Percentiles rank a stretch among this genome's conserved stretches.
These are phyloP conservation scores for Phaonia tiefii DNA, from an alignment of 2,888 invertebrate species.

Conservation along the genomic window DNA sequence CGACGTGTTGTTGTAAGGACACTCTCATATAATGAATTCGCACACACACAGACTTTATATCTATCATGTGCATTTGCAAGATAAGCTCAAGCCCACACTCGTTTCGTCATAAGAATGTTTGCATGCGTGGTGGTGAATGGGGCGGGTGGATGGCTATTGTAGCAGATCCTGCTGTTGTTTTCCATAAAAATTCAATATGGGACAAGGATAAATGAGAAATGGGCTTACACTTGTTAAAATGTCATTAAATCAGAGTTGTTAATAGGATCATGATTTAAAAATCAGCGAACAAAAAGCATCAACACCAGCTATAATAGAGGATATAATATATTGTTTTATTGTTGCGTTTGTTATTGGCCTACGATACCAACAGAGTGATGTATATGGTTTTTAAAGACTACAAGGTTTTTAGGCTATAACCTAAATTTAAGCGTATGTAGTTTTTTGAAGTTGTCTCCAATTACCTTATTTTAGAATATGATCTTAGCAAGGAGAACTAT, in stretches of 20 bases:
- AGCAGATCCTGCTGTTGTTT: neutral
- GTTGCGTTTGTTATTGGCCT: constrained; percentile 1
- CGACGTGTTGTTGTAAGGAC: constrained; percentile 11
- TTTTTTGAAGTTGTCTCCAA: too few relatives aligned
- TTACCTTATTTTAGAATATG: too few relatives aligned
- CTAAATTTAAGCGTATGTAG: too few relatives aligned
- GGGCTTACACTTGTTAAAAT: constrained; percentile 57
- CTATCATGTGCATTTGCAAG: constrained; percentile 37
- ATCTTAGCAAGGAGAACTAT: too few relatives aligned
- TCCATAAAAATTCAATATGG: constrained; percentile 51
- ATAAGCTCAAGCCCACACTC: constrained; percentile 48
- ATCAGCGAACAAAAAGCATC: constrained; percentile 12
- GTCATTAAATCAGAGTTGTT: constrained; percentile 55
- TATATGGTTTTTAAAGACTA: too few relatives aligned
- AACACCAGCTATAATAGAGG: neutral
- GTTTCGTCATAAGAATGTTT: too few relatives aligned
- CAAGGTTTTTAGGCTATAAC: too few relatives aligned
- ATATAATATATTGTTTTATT: constrained; percentile 18
- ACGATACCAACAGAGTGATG: too few relatives aligned
- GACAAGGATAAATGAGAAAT: constrained; percentile 57
- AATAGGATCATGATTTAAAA: constrained; percentile 52
- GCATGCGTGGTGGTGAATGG: neutral
- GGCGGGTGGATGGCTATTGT: neutral
- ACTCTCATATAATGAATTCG: constrained; percentile 27
- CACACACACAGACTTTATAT: constrained; percentile 48